Conservation (phyloP, 1,140 invertebrate genomes). For the Bradynema listronoti region DNA sequence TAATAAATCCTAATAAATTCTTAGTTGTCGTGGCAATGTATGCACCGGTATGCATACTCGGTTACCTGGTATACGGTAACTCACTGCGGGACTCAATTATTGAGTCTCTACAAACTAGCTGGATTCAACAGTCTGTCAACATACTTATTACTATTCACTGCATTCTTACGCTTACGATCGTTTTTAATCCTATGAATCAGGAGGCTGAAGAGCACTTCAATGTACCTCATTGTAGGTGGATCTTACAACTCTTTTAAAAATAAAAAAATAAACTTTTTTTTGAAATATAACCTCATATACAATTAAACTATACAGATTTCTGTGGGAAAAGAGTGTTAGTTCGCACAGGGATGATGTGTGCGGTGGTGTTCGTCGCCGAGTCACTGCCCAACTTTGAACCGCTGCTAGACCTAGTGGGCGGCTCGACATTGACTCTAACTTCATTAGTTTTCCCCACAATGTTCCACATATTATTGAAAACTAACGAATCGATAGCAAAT, state of each 20-base stretch:
- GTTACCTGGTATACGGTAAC: slow-evolving; percentile 50
- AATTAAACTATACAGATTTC: slow-evolving; percentile 67
- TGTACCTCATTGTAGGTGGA: slow-evolving; percentile 64
- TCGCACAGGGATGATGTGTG: slow-evolving; percentile 67
- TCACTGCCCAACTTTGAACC: slow-evolving; percentile 77
- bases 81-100: slow-evolving; percentile 54
- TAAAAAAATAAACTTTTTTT: too few species aligned
- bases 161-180: slow-evolving; percentile 56
- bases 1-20: slow-evolving; percentile 13
- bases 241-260: background rate
- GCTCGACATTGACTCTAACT: slow-evolving; percentile 73
- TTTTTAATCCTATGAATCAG: slow-evolving; percentile 59
- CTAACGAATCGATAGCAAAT: too few species aligned
- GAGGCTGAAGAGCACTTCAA: slow-evolving; percentile 67
- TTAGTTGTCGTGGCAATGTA: slow-evolving; percentile 53
- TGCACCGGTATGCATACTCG: slow-evolving; percentile 50
- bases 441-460: slow-evolving; percentile 76
- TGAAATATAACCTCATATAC: too few species aligned
- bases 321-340: slow-evolving; percentile 70
- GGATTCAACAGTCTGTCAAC: slow-evolving; percentile 54
- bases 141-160: slow-evolving; percentile 54
- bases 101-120: slow-evolving; percentile 46
- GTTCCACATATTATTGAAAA: slow-evolving; percentile 70
- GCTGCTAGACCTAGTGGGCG: slow-evolving; percentile 78
- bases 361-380: slow-evolving; percentile 72